Evolutionary conservation across 2,888 invertebrate species (phyloP), one percentile per base, ranked within the genome.

Genomic region (Pherbina coryleti): DNA sequence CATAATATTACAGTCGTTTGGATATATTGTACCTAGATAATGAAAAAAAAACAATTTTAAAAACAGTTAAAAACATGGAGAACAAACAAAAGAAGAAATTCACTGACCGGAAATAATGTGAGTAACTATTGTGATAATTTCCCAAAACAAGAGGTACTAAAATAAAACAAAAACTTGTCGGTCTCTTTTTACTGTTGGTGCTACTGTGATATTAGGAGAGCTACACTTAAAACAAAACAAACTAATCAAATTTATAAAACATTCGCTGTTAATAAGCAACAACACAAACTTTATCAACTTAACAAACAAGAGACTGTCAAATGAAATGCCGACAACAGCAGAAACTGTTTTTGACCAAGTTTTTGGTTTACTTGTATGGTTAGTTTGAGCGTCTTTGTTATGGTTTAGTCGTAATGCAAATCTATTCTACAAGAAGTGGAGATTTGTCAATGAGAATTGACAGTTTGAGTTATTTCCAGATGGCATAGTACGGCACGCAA

Each of bases 401-500:
- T 69, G 69, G 5, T 69, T 19, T 51, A 28, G 25, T 51, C 25
- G 31, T 17, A 22, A 67, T 67, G 49, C 49, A 67, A 67, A 8
- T 37, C 67, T 67, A 9, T 67, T 37, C 9, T 44, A 67, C n/a
- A 67, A 67, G 3, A 67, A 37, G 11, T 44, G 17, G 3, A 22
- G 11, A 49, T 60, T 72, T 72, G 72, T 60, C 72, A 72, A n/a
- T n/a, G n/a, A n/a, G n/a, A n/a, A n/a, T n/a, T n/a, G n/a, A n/a
- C n/a, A n/a, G n/a, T n/a, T n/a, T n/a, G n/a, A n/a, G 72, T 22
- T 57, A 22, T 72, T 34, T 44, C 60, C 37, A 57, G 57, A 60
- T 57, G 72, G 11, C 44, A 44, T 44, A 44, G 14, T 11, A 2
- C 44, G 44, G 14, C 44, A 44, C 25, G 60, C 60, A 37, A n/a